These are phyloP conservation scores for Recurvirostra avosetta DNA, from an alignment of 2,113 vertebrate genomes.

Conservation along the genomic window DNA sequence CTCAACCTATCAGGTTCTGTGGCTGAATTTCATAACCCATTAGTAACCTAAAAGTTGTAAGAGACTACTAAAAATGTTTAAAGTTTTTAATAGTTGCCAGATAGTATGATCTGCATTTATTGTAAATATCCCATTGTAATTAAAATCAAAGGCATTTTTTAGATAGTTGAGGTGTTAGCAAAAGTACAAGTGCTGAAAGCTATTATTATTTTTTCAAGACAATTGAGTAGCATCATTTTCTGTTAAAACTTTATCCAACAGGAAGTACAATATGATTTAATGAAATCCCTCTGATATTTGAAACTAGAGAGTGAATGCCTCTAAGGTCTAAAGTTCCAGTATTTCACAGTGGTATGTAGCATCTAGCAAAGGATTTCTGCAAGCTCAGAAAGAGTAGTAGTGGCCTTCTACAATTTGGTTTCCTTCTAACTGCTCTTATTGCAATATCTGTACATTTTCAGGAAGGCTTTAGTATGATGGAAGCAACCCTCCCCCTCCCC, in stretches of 20 bases:
- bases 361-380: neutral
- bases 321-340: neutral
- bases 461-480: constrained; percentile 7
- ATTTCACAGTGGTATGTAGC: neutral
- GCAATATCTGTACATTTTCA: constrained; percentile 1
- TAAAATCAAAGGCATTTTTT: neutral
- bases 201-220: neutral
- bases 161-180: neutral
- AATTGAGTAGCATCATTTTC: neutral
- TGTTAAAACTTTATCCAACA: neutral
- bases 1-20: neutral
- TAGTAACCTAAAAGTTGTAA: neutral
- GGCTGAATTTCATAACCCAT: neutral
- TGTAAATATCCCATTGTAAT: neutral
- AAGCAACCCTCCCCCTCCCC: neutral
- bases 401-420: neutral
- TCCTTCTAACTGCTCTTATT: neutral
- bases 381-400: neutral
- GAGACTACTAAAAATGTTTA: neutral
- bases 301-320: neutral
- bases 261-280: neutral
- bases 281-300: neutral
- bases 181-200: neutral
- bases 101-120: neutral
- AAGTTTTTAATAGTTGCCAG: neutral